Conservation (phyloP, 2,888 invertebrate genomes). For the Molorchus minor region DNA sequence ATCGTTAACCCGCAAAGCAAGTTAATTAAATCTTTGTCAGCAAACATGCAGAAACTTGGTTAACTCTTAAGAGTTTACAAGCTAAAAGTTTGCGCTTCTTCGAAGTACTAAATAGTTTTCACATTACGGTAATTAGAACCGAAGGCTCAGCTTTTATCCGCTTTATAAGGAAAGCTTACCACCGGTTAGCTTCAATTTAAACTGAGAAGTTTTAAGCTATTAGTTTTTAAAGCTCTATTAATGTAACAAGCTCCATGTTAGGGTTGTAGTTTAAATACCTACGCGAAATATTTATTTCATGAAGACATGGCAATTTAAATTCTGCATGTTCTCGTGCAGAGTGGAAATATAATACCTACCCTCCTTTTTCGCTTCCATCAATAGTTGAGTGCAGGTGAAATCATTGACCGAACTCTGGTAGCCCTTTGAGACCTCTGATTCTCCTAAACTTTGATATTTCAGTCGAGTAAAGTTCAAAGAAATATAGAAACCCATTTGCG, state of each 20-base stretch:
- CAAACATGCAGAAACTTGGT: slow-evolving; percentile 29
- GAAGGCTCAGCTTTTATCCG: slow-evolving; percentile 27
- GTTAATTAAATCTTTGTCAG: slow-evolving; percentile 34
- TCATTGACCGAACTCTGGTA: slow-evolving; percentile 15
- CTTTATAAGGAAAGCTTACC: slow-evolving; percentile 21
- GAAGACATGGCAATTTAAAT: no score
- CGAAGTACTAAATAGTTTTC: slow-evolving; percentile 30
- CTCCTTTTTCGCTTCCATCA: slow-evolving; percentile 8
- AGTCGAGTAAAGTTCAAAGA: slow-evolving; percentile 20
- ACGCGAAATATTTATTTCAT: no score
- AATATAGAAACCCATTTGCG: slow-evolving; percentile 16
- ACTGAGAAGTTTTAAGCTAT: no score
- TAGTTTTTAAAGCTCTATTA: no score
- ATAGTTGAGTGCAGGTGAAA: slow-evolving; percentile 10
- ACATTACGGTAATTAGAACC: slow-evolving; percentile 26
- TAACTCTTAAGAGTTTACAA: slow-evolving; percentile 22
- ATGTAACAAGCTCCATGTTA: no score
- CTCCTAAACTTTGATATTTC: slow-evolving; percentile 27
- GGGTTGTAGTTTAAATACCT: no score
- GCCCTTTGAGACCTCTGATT: slow-evolving; percentile 5
- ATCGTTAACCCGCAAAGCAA: slow-evolving; percentile 27
- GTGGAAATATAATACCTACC: no score
- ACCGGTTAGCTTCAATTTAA: slow-evolving; percentile 11
- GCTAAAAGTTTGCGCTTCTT: slow-evolving; percentile 21
- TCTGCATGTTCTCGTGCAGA: no score